A percentile compares a stretch with the other conserved stretches of the same genome.
phyloP scores from a whole-genome alignment of 2,888 invertebrate species.

The Mylabris sibirica region DNA sequence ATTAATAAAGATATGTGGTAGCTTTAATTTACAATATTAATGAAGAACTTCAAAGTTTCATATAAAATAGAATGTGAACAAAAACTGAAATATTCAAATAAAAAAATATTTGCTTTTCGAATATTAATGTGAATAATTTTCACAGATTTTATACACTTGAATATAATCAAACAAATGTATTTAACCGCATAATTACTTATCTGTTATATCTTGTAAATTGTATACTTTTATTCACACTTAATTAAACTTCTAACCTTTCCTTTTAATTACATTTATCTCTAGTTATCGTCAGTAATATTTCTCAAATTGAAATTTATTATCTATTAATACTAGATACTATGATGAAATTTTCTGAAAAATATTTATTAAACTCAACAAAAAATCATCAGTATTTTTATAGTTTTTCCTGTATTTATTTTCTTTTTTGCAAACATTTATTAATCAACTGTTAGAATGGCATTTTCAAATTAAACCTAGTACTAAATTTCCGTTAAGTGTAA shows the following conservation, averaged over 20 bases:
- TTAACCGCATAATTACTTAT: slow-evolving; percentile 25
- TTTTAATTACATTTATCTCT: neutral
- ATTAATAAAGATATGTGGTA: too few species aligned
- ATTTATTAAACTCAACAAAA: neutral
- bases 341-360: neutral
- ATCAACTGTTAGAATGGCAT: slow-evolving; percentile 15
- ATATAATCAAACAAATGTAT: slow-evolving; percentile 20
- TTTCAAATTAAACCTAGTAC: slow-evolving; percentile 20
- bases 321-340: neutral
- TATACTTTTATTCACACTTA: slow-evolving; percentile 2
- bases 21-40: too few species aligned
- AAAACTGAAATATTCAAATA: neutral
- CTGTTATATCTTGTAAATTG: slow-evolving; percentile 5
- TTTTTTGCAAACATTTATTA: neutral
- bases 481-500: slow-evolving; percentile 31
- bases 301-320: neutral
- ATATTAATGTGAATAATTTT: slow-evolving; percentile 2
- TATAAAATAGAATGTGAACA: neutral
- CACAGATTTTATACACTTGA: slow-evolving; percentile 15
- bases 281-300: neutral
- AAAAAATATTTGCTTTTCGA: neutral
- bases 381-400: neutral
- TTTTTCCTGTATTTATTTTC: neutral
- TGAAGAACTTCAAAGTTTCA: neutral
- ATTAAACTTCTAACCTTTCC: slow-evolving; percentile 5